phyloP scores from a whole-genome alignment of 2,797 vertebrate genomes.

The Gymnothorax reevesii region DNA sequence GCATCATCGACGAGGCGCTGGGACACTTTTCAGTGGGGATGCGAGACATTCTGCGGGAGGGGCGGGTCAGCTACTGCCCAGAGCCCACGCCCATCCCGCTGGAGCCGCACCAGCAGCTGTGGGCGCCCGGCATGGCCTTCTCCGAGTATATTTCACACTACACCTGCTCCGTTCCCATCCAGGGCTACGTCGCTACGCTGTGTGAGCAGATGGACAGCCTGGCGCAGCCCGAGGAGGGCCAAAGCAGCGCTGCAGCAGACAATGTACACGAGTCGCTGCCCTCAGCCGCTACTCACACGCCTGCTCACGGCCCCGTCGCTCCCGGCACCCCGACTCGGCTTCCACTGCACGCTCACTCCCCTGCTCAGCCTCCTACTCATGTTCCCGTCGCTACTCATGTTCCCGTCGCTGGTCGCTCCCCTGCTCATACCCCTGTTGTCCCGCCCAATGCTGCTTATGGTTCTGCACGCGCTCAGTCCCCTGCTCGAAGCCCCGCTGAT shows the following conservation, averaged over 20 bases:
- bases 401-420: not conserved
- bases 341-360: not conserved
- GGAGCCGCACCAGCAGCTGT: constrained; percentile 60
- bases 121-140: constrained; percentile 70
- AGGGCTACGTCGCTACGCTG: constrained; percentile 82
- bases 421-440: not conserved
- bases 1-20: constrained; percentile 84
- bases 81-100: constrained; percentile 63
- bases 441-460: not conserved
- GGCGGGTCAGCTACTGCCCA: constrained; percentile 78
- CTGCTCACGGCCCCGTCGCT: not conserved
- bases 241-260: not conserved
- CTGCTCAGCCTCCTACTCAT: not conserved
- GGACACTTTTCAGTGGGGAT: constrained; percentile 84
- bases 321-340: not conserved
- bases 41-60: constrained; percentile 83
- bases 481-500: constrained; percentile 38
- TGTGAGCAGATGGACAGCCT: constrained; percentile 83
- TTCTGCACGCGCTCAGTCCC: constrained; percentile 41
- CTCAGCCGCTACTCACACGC: not conserved
- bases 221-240: constrained; percentile 62
- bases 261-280: not conserved
- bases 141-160: constrained; percentile 81
- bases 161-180: constrained; percentile 74
- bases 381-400: constrained; percentile 6